phyloP scores from a whole-genome alignment of 2,888 invertebrate genomes.

The Julus scanicus region DNA sequence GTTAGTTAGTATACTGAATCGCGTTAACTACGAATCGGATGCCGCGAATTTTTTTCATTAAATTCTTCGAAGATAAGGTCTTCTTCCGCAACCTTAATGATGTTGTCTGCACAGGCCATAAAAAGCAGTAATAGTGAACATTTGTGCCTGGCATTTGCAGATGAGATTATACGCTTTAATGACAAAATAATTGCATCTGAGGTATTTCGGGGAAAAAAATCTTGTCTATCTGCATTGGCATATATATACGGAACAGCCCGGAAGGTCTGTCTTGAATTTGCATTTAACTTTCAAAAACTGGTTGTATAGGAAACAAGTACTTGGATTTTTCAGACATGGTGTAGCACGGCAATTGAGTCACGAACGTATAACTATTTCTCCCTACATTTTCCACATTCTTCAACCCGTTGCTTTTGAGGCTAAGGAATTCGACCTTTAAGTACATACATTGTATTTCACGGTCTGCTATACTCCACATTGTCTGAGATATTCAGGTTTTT shows the following conservation, averaged over 20 bases:
- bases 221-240: not conserved
- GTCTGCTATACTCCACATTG: constrained; percentile 26
- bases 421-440: constrained; percentile 1
- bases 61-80: constrained; percentile 3
- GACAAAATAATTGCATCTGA: constrained; percentile 4
- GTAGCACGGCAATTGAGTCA: constrained; percentile 18
- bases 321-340: not conserved
- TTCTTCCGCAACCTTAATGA: not conserved
- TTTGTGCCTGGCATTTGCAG: constrained; percentile 17
- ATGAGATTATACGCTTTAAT: constrained; percentile 30
- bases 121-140: not conserved
- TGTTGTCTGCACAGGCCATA: not conserved
- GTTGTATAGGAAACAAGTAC: constrained; percentile 13
- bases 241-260: not conserved
- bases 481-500: not conserved
- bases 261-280: constrained; percentile 9
- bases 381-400: not conserved
- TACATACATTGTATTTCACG: constrained; percentile 28
- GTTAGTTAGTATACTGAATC: not conserved
- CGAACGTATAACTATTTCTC: not conserved
- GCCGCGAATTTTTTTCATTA: not conserved
- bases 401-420: not conserved
- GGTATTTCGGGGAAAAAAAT: not conserved
- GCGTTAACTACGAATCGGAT: not conserved
- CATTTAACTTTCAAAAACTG: not conserved